Percentiles rank a stretch among this genome's conserved stretches.
Conservation (phyloP, 2,113 vertebrate species). For the Herpailurus yagouaroundi region DNA sequence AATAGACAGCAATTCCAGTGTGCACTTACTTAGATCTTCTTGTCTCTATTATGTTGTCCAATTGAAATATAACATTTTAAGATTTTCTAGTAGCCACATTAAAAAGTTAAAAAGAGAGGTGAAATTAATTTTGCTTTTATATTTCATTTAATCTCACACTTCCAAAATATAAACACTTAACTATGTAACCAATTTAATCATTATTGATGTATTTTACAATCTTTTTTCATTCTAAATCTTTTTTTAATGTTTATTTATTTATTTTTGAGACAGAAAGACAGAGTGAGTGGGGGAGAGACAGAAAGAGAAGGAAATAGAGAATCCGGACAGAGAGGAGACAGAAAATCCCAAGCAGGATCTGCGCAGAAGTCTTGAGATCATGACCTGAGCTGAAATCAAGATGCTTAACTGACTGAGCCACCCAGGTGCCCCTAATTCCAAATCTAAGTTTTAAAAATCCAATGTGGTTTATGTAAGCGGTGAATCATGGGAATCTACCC, state of each 20-base stretch:
- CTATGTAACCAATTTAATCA: neutral
- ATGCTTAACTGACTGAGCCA: no score
- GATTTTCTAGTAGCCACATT: neutral
- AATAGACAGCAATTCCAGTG: neutral
- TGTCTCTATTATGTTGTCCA: neutral
- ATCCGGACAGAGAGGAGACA: no score
- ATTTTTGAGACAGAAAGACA: no score
- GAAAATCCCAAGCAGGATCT: no score
- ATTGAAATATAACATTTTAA: neutral
- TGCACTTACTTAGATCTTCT: neutral
- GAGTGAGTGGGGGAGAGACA: no score
- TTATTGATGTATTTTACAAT: neutral
- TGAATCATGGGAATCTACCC: no score
- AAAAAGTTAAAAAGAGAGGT: neutral
- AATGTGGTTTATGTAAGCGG: neutral
- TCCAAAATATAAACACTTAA: neutral
- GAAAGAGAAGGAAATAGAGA: no score
- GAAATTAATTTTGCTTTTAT: conserved; percentile 39
- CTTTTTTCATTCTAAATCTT: neutral
- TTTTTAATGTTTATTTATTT: no score
- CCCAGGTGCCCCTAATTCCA: neutral
- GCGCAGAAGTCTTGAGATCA: no score
- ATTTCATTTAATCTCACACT: neutral
- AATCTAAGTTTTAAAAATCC: neutral
- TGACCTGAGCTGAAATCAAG: no score